These are phyloP conservation scores for Echinarachnius parma DNA, from an alignment of 53 echinoderm and acorn worm species.

Conservation along the genomic window DNA sequence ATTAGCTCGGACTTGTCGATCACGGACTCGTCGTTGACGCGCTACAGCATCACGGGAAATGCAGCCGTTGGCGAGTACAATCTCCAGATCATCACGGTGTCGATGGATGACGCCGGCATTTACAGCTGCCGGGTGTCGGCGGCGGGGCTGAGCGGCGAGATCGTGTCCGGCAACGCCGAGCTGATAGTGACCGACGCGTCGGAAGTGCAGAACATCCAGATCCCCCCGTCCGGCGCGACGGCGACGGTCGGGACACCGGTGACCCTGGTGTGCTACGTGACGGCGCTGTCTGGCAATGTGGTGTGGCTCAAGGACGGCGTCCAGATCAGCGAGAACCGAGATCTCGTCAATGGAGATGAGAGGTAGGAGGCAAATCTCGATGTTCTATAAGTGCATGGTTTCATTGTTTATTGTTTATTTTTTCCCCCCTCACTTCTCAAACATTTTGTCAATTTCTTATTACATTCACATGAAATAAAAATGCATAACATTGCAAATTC, in stretches of 20 bases:
- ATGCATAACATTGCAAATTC: no score
- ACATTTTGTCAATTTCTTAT: no score
- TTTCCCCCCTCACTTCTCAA: no score
- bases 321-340: slow-evolving; percentile 58
- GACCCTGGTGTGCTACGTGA: slow-evolving; percentile 63
- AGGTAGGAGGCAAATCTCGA: slow-evolving; percentile 43
- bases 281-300: slow-evolving; percentile 71
- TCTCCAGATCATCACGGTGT: slow-evolving; percentile 66
- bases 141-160: slow-evolving; percentile 51
- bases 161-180: slow-evolving; percentile 49
- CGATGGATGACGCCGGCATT: slow-evolving; percentile 55
- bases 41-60: slow-evolving; percentile 76
- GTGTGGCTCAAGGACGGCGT: slow-evolving; percentile 73
- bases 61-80: slow-evolving; percentile 67
- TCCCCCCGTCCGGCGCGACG: slow-evolving; percentile 60
- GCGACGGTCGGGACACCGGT: slow-evolving; percentile 63
- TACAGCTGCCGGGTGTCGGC: slow-evolving; percentile 81
- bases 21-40: slow-evolving; percentile 55
- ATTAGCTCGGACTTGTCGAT: slow-evolving; percentile 69
- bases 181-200: slow-evolving; percentile 38
- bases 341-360: slow-evolving; percentile 42
- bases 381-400: background rate
- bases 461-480: no score
- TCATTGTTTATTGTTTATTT: background rate
- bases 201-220: slow-evolving; percentile 55